Base-by-base conservation (phyloP, 2,888 invertebrate species). In the Erynnis tages region DNA sequence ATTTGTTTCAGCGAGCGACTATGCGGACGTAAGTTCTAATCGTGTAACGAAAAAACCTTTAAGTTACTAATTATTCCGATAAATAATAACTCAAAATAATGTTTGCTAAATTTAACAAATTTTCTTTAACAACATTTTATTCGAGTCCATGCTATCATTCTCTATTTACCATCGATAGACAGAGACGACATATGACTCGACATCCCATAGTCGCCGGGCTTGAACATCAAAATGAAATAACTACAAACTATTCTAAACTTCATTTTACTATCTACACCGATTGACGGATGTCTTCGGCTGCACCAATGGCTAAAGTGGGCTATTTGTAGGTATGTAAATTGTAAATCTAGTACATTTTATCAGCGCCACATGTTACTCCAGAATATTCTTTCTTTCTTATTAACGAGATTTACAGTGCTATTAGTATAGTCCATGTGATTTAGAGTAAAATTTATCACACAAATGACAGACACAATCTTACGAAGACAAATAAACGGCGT, bases 241-340 rank as follows among this genome's bases (percentile, higher is more conserved):
- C 32, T 41, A 40, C 32, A 4, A 48, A 40, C 48, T 50, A 57
- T 5, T 10, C 37, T 35, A 10, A 16, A 37, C 16, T 48, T 19
- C 37, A 49, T 45, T 34, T 46, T 46, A 52, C 30, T 46, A 46
- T 21, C 56, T 59, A 53, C 23, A 16, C 38, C 54, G 53, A n/a
- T n/a, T n/a, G n/a, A n/a, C n/a, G n/a, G n/a, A 43, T 23, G 17
- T 32, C 7, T 4, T 32, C 43, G 17, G 43, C 32, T 32, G 44
- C 44, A 44, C 44, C 43, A 29, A 13, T 17, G n/a, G n/a, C n/a
- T n/a, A n/a, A n/a, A n/a, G n/a, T n/a, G n/a, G n/a, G n/a, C n/a
- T n/a, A n/a, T n/a, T n/a, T n/a, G n/a, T n/a, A n/a, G n/a, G n/a
- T n/a, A n/a, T n/a, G n/a, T n/a, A n/a, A n/a, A n/a, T n/a, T n/a